A percentile compares a stretch with the other conserved stretches of the same genome.
phyloP scores from a whole-genome alignment of 2,113 vertebrate genomes.

The Meleagris gallopavo region DNA sequence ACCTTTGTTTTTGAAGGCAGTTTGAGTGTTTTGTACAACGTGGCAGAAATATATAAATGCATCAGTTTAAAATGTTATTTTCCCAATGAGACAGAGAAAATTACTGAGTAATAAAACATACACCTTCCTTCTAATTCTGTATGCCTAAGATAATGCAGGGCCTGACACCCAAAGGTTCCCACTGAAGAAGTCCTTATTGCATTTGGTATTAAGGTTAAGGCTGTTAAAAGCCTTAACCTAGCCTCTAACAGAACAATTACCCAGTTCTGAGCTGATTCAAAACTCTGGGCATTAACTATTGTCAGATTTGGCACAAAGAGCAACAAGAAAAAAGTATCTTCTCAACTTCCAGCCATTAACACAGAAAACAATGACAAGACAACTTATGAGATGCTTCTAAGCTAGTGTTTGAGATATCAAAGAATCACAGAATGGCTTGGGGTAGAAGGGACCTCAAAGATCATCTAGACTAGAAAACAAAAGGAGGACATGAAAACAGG shows the following conservation, averaged over 20 bases:
- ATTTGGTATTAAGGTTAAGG: background rate
- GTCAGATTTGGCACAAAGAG: background rate
- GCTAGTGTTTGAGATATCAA: background rate
- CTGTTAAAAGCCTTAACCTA: background rate
- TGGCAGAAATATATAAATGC: background rate
- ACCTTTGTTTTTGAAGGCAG: background rate
- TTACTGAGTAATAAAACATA: background rate
- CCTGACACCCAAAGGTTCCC: conserved; percentile 30
- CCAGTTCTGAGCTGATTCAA: background rate
- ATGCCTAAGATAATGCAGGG: background rate
- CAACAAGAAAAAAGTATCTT: background rate
- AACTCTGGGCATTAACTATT: background rate
- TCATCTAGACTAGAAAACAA: too few relatives aligned
- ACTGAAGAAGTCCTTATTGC: background rate
- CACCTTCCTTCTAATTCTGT: background rate
- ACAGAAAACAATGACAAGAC: background rate
- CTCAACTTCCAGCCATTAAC: background rate
- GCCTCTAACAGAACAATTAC: background rate
- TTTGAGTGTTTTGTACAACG: background rate
- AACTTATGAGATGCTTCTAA: background rate
- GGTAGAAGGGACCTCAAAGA: too few relatives aligned
- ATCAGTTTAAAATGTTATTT: background rate
- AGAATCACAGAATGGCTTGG: too few relatives aligned
- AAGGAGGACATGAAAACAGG: too few relatives aligned
- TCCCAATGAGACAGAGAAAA: background rate